phyloP scores from a whole-genome alignment of 2,113 vertebrate species.

The Mystacornis crossleyi region DNA sequence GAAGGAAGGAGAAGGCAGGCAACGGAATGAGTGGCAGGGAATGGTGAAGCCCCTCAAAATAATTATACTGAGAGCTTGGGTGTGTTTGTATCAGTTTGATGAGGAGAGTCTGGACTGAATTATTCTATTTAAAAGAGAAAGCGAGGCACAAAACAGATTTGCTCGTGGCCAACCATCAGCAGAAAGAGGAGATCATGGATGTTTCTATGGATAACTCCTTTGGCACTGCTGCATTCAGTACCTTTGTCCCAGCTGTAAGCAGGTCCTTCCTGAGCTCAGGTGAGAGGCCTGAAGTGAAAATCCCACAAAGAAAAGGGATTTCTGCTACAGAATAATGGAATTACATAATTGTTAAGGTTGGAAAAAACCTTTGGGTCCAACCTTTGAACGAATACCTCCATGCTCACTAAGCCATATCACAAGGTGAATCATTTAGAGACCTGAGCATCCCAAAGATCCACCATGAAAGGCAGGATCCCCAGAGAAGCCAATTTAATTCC shows the following conservation, averaged over 20 bases:
- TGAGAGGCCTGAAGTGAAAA: background rate
- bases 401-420: background rate
- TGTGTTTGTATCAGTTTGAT: background rate
- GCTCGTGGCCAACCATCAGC: fast-evolving
- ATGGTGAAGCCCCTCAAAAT: background rate
- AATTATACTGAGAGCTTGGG: background rate
- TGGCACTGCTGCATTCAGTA: background rate
- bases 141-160: background rate
- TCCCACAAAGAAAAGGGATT: background rate
- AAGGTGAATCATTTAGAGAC: background rate
- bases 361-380: background rate
- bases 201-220: background rate
- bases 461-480: background rate
- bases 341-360: background rate
- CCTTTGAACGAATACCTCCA: fast-evolving
- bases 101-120: background rate
- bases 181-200: background rate
- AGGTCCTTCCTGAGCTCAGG: background rate
- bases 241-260: background rate
- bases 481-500: background rate
- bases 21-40: background rate
- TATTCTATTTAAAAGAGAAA: background rate
- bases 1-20: background rate
- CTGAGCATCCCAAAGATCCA: background rate
- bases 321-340: background rate